Conservation (phyloP, 2,797 vertebrate species). For the Chiroxiphia lanceolata region DNA sequence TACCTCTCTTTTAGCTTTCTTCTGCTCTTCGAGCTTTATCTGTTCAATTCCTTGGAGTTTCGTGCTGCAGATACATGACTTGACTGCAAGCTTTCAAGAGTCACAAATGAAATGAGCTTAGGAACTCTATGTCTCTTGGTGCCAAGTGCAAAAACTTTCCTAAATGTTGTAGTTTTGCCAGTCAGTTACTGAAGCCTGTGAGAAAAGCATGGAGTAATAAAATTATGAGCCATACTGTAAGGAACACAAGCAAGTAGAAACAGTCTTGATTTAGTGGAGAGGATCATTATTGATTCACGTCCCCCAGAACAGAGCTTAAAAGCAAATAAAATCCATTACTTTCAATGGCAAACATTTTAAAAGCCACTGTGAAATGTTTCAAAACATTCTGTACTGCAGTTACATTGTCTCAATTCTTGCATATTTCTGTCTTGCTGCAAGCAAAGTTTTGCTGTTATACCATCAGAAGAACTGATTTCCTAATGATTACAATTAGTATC, state of each 20-base stretch:
- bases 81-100: constrained; percentile 63
- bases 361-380: background rate
- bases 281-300: constrained; percentile 26
- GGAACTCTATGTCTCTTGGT: background rate
- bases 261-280: constrained; percentile 33
- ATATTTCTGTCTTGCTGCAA: background rate
- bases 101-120: constrained; percentile 50
- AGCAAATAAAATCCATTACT: constrained; percentile 30
- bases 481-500: background rate
- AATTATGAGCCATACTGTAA: constrained; percentile 8
- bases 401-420: background rate
- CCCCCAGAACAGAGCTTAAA: constrained; percentile 3
- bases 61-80: constrained; percentile 36
- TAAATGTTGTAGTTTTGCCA: constrained; percentile 5
- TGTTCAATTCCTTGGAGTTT: constrained; percentile 67
- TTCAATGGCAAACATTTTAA: constrained; percentile 18
- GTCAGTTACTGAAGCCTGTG: background rate
- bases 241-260: constrained; percentile 18
- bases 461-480: background rate
- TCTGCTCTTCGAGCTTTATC: constrained; percentile 41
- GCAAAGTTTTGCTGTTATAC: background rate
- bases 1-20: constrained; percentile 3
- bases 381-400: background rate
- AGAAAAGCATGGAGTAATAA: background rate
- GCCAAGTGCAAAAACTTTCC: constrained; percentile 1